Evolutionary conservation across 2,113 vertebrate species (phyloP), one percentile per base, ranked within the genome.

Genomic region (Corythornis madagascariensis): DNA sequence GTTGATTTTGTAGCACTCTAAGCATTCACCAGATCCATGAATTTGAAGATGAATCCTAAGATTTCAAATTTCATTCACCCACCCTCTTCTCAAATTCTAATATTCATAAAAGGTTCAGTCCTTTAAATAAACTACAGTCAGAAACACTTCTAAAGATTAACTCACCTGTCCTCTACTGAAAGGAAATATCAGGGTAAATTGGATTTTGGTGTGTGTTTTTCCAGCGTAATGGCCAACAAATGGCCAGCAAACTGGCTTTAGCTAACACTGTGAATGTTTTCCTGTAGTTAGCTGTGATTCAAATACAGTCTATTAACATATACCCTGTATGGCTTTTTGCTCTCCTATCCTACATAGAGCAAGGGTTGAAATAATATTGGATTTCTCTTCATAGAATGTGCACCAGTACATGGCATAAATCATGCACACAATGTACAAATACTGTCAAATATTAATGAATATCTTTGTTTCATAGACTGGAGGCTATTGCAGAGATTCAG

Each of bases 391-490:
- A 86, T 21, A 52, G 22, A 77, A 81, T 9, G 6, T n/a, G 33
- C 12, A 28, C 0, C 0, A 63, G 26, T 8, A 59, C 7, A 45
- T 8, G 60, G 29, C 15, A 63, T 26, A 90, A 53, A 45, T 7
- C 45, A 5, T 42, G 14, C 16, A 80, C 0, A 0, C 8, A 63
- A 63, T 60, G 31, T 7, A 66, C 14, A 57, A 81, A 35, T 64
- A 63, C 43, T 81, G 40, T 61, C 40, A 91, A 82, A 35, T 78
- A 64, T 18, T 31, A 11, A 15, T 72, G 71, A 59, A 72, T 86
- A 16, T 7, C 9, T 71, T 93, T 83, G 31, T 13, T 59, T 25
- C 40, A 40, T 40, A 21, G 67, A n/a, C 18, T 40, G 7, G 13
- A 81, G 38, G 18, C 45, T 57, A 19, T 53, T 64, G 60, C 3